Evolutionary conservation across 1,140 invertebrate genomes (phyloP).

Genomic region (Drosophila carrolli): DNA sequence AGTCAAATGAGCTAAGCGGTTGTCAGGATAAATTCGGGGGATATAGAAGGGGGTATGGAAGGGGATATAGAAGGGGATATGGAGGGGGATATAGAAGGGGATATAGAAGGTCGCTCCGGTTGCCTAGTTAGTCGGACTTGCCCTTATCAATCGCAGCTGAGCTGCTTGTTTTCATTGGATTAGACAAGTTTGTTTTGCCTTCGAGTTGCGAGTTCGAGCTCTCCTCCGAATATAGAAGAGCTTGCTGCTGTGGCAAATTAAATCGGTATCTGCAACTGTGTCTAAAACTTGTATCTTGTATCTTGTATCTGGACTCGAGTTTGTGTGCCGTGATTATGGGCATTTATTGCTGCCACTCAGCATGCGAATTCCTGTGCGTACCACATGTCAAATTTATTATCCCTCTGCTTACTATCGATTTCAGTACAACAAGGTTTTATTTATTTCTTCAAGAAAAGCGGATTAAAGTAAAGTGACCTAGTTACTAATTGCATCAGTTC

Average conservation of each 20-base stretch:
- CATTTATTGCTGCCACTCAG: constrained; percentile 9
- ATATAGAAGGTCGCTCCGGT: constrained; percentile 5
- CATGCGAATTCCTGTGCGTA: constrained; percentile 9
- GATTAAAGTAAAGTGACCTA: background rate
- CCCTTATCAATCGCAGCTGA: constrained; percentile 73
- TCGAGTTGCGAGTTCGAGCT: constrained; percentile 9
- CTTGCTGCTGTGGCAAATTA: constrained; percentile 54
- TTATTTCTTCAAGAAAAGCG: constrained; percentile 2
- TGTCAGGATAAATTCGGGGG: constrained; percentile 22
- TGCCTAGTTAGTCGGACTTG: constrained; percentile 46
- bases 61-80: background rate
- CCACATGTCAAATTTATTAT: constrained; percentile 37
- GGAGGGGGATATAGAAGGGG: background rate
- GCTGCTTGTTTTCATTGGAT: constrained; percentile 80
- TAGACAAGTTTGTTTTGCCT: constrained; percentile 66
- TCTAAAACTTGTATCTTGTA: constrained; percentile 1
- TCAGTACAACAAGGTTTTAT: background rate
- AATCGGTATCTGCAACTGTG: constrained; percentile 18
- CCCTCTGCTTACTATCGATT: constrained; percentile 21
- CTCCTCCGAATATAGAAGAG: constrained; percentile 18
- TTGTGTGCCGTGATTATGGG: constrained; percentile 26
- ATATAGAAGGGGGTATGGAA: background rate
- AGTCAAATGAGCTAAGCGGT: constrained; percentile 43
- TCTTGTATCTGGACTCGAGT: background rate
- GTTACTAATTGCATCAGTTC: constrained; percentile 7